A percentile compares a stretch with the other conserved stretches of the same genome.
Conservation (phyloP, 1,140 invertebrate genomes). For the Cydia fagiglandana region DNA sequence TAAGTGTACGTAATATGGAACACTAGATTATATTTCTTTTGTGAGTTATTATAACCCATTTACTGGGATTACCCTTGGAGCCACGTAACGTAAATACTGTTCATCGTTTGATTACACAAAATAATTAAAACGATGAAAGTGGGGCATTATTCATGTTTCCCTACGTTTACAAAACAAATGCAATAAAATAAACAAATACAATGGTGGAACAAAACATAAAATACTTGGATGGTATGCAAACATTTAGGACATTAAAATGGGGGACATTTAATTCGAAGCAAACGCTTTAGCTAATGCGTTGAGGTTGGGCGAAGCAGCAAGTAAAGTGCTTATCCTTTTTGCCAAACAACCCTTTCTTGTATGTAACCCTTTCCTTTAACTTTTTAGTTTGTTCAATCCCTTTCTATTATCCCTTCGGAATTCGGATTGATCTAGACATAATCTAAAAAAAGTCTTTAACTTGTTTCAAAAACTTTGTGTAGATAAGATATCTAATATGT, state of each 20-base stretch:
- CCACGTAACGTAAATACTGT: neutral
- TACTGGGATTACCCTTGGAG: neutral
- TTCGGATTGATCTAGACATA: neutral
- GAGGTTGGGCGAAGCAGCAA: slow-evolving; percentile 1
- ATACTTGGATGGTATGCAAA: neutral
- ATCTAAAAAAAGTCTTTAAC: neutral
- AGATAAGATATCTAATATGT: neutral
- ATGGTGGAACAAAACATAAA: no score
- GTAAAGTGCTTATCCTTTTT: slow-evolving; percentile 13
- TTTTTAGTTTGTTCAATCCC: slow-evolving; percentile 11
- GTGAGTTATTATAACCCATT: neutral
- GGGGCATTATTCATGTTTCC: no score
- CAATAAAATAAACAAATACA: no score
- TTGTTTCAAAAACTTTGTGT: neutral
- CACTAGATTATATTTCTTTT: neutral
- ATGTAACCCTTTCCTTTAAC: neutral
- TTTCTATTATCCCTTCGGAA: slow-evolving; percentile 7
- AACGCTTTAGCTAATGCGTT: slow-evolving; percentile 18
- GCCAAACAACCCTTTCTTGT: slow-evolving; percentile 8
- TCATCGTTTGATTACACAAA: neutral
- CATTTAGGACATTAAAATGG: slow-evolving; percentile 1
- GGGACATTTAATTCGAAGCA: slow-evolving; percentile 1
- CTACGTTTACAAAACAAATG: no score
- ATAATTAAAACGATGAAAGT: neutral
- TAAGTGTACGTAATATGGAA: neutral